These are phyloP conservation scores for Anthonomus grandis DNA, from an alignment of 1,140 invertebrate genomes.

Conservation along the genomic window DNA sequence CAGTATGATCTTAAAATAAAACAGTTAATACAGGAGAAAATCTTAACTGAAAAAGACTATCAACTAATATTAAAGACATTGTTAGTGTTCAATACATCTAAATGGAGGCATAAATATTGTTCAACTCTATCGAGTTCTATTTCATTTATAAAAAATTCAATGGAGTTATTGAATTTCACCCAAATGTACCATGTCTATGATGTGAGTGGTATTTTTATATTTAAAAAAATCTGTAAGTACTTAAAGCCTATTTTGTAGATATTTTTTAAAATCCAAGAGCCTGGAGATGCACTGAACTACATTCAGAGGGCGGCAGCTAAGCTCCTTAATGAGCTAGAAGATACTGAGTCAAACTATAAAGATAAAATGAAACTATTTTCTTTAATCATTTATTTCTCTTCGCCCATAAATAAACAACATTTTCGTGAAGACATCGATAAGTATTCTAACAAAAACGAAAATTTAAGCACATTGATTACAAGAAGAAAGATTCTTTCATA, in stretches of 20 bases:
- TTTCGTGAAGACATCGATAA: slow-evolving; percentile 41
- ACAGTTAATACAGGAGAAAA: slow-evolving; percentile 27
- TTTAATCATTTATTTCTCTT: slow-evolving; percentile 36
- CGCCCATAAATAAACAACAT: slow-evolving; percentile 42
- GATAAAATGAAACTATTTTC: slow-evolving; percentile 35
- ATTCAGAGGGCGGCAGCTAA: slow-evolving; percentile 39
- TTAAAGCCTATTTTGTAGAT: slow-evolving; percentile 25
- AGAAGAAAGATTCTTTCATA: slow-evolving; percentile 48
- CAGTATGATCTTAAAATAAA: slow-evolving; percentile 35
- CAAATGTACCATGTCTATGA: slow-evolving; percentile 34
- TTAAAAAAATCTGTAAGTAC: not conserved
- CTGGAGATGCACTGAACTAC: slow-evolving; percentile 35
- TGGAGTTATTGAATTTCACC: slow-evolving; percentile 30
- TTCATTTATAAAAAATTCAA: slow-evolving; percentile 32
- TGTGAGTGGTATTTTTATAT: slow-evolving; percentile 26
- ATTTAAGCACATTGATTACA: slow-evolving; percentile 31
- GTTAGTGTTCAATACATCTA: slow-evolving; percentile 36
- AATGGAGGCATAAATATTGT: slow-evolving; percentile 35
- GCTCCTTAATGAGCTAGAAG: slow-evolving; percentile 36
- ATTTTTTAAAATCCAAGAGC: slow-evolving; percentile 44
- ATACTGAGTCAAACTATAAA: slow-evolving; percentile 17
- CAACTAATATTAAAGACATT: slow-evolving; percentile 35
- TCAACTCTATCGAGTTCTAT: slow-evolving; percentile 32
- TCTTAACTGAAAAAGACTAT: slow-evolving; percentile 24
- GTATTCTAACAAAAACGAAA: slow-evolving; percentile 36